A percentile compares a stretch with the other conserved stretches of the same genome.
Conservation (phyloP, 2,888 invertebrate genomes). For the Cataglyphis cursor region DNA sequence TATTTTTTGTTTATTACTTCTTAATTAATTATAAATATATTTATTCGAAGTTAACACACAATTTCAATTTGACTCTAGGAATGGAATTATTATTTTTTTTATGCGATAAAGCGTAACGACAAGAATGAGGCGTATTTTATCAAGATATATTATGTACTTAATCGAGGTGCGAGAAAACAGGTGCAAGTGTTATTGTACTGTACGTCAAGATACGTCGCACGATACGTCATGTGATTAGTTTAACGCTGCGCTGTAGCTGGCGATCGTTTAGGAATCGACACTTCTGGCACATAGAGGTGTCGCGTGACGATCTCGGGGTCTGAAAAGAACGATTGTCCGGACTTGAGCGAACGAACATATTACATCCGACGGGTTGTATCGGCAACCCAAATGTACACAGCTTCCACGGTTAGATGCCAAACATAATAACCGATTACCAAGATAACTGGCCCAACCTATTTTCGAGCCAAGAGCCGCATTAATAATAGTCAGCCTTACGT, state of each 20-base stretch:
- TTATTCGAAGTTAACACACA: neutral
- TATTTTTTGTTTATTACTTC: neutral
- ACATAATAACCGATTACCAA: slow-evolving; percentile 85
- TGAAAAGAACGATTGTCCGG: slow-evolving; percentile 44
- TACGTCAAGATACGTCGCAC: slow-evolving; percentile 22
- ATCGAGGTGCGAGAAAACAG: neutral
- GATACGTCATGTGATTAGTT: slow-evolving; percentile 18
- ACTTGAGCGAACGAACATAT: slow-evolving; percentile 26
- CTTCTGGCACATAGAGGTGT: slow-evolving; percentile 33
- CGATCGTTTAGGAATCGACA: slow-evolving; percentile 54
- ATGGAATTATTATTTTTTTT: neutral
- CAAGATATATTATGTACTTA: neutral
- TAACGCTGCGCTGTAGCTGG: slow-evolving; percentile 17
- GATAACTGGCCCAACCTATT: slow-evolving; percentile 84
- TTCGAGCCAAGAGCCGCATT: slow-evolving; percentile 83
- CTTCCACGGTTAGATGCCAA: slow-evolving; percentile 80
- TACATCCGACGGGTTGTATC: slow-evolving; percentile 68
- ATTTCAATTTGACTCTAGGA: neutral
- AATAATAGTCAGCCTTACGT: slow-evolving; percentile 84
- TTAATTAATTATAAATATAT: neutral
- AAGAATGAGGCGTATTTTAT: neutral
- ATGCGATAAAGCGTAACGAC: neutral
- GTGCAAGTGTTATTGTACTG: slow-evolving; percentile 24
- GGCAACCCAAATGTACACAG: slow-evolving; percentile 69
- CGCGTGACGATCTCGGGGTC: slow-evolving; percentile 18